Percentiles rank a stretch among this genome's conserved stretches.
These are phyloP conservation scores for Amblyjoppa fuscipennis DNA, from an alignment of 2,888 invertebrate genomes.

Conservation along the genomic window DNA sequence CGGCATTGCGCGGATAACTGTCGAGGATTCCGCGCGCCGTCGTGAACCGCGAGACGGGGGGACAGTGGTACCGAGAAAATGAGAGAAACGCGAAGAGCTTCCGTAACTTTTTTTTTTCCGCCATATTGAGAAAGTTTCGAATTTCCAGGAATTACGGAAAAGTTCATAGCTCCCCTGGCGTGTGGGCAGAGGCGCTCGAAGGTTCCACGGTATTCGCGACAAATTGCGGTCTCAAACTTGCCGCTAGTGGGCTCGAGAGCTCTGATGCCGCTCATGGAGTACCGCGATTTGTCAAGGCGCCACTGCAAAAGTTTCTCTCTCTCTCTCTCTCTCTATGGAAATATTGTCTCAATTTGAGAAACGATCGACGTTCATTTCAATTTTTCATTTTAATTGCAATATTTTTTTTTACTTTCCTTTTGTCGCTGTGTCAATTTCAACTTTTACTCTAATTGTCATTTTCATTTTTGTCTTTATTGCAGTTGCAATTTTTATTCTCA, in stretches of 20 bases:
- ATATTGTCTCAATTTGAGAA: background rate
- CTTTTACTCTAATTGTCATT: no score
- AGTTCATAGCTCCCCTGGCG: slow-evolving; percentile 24
- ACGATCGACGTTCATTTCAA: background rate
- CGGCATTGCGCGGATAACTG: slow-evolving; percentile 21
- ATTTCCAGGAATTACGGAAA: slow-evolving; percentile 51
- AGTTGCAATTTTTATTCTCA: no score
- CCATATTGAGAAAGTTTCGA: slow-evolving; percentile 76
- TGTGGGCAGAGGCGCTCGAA: background rate
- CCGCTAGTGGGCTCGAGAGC: slow-evolving; percentile 14
- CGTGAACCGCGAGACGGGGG: background rate
- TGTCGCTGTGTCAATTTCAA: no score
- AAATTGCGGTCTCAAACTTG: slow-evolving; percentile 68
- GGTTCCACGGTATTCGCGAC: slow-evolving; percentile 22
- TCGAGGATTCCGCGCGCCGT: background rate
- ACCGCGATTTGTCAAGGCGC: background rate
- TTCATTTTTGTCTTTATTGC: no score
- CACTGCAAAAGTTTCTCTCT: slow-evolving; percentile 1
- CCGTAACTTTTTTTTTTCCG: slow-evolving; percentile 20
- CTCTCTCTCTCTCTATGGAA: background rate
- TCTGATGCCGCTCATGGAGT: background rate
- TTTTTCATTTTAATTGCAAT: background rate
- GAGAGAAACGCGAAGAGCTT: slow-evolving; percentile 39
- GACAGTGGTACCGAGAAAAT: background rate
- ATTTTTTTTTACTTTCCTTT: background rate